Percentiles rank a stretch among this genome's conserved stretches.
Conservation (phyloP, 2,888 invertebrate species). For the Pinctada fucata region DNA sequence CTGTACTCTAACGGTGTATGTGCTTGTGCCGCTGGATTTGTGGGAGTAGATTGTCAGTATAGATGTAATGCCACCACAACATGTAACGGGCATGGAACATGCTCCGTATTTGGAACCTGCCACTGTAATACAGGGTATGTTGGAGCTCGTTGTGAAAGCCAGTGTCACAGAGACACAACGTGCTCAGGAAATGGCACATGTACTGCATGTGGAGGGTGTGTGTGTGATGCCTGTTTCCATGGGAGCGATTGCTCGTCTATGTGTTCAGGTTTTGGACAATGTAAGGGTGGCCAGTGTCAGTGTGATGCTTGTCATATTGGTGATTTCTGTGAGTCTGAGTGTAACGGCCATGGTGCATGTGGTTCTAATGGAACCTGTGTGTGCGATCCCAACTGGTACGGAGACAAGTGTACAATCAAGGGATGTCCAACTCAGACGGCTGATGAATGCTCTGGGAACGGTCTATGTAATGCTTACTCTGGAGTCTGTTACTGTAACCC, state of each 20-base stretch:
- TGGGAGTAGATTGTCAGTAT: conserved; percentile 63
- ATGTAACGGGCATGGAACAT: conserved; percentile 55
- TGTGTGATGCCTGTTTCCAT: conserved; percentile 64
- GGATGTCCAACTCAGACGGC: conserved; percentile 55
- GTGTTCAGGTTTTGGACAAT: conserved; percentile 58
- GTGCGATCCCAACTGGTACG: conserved; percentile 59
- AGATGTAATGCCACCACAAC: conserved; percentile 44
- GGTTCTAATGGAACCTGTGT: conserved; percentile 41
- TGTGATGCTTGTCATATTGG: conserved; percentile 63
- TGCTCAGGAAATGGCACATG: conserved; percentile 63
- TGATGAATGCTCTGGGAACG: conserved; percentile 59
- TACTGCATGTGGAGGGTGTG: conserved; percentile 56
- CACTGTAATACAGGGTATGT: conserved; percentile 56
- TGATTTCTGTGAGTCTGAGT: conserved; percentile 57
- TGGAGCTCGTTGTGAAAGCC: conserved; percentile 58
- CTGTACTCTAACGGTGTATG: conserved; percentile 42
- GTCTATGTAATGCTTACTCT: conserved; percentile 59
- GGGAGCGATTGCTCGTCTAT: conserved; percentile 55
- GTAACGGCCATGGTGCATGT: conserved; percentile 61
- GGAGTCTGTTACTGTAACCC: conserved; percentile 61
- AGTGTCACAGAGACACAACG: conserved; percentile 48
- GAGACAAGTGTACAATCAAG: conserved; percentile 53
- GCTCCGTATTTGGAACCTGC: conserved; percentile 55
- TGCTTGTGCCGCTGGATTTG: conserved; percentile 51
- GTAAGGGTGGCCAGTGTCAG: conserved; percentile 53